These are phyloP conservation scores for Sinocyclocheilus maitianheensis DNA, from an alignment of 2,113 vertebrate genomes.

Conservation along the genomic window DNA sequence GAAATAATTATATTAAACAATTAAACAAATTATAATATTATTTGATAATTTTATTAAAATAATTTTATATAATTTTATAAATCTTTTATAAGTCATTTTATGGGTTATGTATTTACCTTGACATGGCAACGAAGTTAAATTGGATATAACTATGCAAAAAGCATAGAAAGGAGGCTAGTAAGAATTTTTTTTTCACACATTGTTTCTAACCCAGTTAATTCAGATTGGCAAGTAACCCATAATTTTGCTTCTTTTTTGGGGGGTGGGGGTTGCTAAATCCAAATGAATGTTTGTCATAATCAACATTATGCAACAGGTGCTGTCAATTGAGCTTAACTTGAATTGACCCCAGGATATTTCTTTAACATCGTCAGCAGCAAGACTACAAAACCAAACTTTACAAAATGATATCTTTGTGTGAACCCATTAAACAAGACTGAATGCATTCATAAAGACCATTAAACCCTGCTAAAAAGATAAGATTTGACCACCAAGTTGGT, in stretches of 20 bases:
- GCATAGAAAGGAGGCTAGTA: neutral
- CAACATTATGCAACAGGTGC: neutral
- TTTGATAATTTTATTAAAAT: too few species aligned
- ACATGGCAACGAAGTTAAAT: neutral
- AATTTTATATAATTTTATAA: too few species aligned
- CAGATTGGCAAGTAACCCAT: too few species aligned
- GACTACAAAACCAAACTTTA: conserved; percentile 1
- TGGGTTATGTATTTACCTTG: neutral
- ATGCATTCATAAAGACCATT: neutral
- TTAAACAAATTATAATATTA: too few species aligned
- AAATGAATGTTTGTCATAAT: neutral
- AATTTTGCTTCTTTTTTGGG: too few species aligned
- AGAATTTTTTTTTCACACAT: too few species aligned
- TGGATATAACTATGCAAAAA: neutral
- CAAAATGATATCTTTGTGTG: neutral
- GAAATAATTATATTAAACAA: too few species aligned
- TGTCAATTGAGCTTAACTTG: too few species aligned
- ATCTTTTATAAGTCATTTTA: neutral
- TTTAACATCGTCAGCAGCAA: too few species aligned
- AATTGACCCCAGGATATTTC: too few species aligned
- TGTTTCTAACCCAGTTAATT: too few species aligned
- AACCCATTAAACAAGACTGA: neutral
- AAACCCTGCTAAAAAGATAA: neutral
- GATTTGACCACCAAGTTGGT: neutral
- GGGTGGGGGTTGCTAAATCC: neutral